Base-by-base conservation (phyloP, 2,113 vertebrate genomes). In the Bufo gargarizans region DNA sequence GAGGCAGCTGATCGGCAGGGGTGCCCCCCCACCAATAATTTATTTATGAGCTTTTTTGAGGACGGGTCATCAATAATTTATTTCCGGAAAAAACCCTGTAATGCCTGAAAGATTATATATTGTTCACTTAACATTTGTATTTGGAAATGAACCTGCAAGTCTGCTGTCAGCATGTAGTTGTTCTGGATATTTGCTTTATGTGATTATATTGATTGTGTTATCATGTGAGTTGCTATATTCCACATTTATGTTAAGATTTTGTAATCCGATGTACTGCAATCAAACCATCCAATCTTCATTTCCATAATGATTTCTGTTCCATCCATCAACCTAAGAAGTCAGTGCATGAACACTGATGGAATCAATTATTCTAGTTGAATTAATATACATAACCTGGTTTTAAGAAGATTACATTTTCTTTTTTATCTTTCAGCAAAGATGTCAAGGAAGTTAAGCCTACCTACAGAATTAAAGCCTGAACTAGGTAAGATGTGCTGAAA, bases 391-490 rank as follows among this genome's bases (percentile, higher is more conserved):
- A 87, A 74, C 4, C 84, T 92, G 92, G 93, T 96, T 97, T 96
- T 96, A 97, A 98, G 96, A 96, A 94, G 96, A 91, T 94, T 94
- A 96, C 96, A 98, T 98, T 11, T 96, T 98, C 96, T 95, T 99
- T 96, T 99, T 98, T 78, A 95, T 98, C 96, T 96, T 99, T 96
- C 97, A 99, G 98, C 98, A 96, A 99, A 97, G 97, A 98, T 99
- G 98, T 99, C 98, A 97, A 97, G 98, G 95, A 99, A 99, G 96
- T 97, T 99, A 97, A 99, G 98, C 96, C 98, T 99, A 96, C 98
- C 98, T 96, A 99, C 98, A 96, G 98, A 99, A 94, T 96, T 99
- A 97, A 99, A 99, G 97, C 98, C 98, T 96, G 98, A 99, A 94
- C 95, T 99, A 96, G 98, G 98, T 99, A 98, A 99, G 97, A 97